Percentiles rank a stretch among this genome's conserved stretches.
phyloP scores from a whole-genome alignment of 2,888 invertebrate species.

The Apotomis turbidana region DNA sequence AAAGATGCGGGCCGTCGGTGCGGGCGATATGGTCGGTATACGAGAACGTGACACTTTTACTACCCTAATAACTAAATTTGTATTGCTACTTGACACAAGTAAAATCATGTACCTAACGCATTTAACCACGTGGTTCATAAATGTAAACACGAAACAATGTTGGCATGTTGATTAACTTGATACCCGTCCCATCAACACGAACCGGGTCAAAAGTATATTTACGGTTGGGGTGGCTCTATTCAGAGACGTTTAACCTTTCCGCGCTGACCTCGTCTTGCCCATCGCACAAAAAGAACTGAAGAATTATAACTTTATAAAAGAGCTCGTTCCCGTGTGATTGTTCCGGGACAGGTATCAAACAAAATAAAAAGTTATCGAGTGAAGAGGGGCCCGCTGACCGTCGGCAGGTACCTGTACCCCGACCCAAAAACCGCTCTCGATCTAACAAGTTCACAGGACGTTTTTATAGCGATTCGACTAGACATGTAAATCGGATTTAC shows the following conservation, averaged over 20 bases:
- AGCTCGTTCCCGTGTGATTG: slow-evolving; percentile 74
- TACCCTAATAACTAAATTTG: slow-evolving; percentile 7
- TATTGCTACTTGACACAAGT: neutral
- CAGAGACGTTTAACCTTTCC: slow-evolving; percentile 47
- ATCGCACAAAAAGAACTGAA: slow-evolving; percentile 42
- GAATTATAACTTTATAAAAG: slow-evolving; percentile 41
- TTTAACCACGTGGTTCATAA: neutral
- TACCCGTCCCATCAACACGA: slow-evolving; percentile 14
- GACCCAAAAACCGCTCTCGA: slow-evolving; percentile 62
- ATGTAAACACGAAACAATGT: slow-evolving; percentile 21
- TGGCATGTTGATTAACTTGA: neutral
- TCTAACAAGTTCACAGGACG: slow-evolving; percentile 66
- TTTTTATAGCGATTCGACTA: slow-evolving; percentile 49
- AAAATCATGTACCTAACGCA: neutral
- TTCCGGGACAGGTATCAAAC: slow-evolving; percentile 67
- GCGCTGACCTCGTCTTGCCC: slow-evolving; percentile 49
- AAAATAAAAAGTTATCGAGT: slow-evolving; percentile 63
- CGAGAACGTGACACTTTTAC: slow-evolving; percentile 22
- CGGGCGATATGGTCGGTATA: slow-evolving; percentile 12
- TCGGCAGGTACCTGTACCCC: slow-evolving; percentile 73
- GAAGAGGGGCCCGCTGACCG: slow-evolving; percentile 64
- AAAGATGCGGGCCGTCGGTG: slow-evolving; percentile 32
- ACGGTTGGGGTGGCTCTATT: slow-evolving; percentile 41
- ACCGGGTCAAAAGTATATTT: slow-evolving; percentile 43
- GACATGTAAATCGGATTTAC: slow-evolving; percentile 55